phyloP scores from a whole-genome alignment of 2,888 invertebrate species.

The Rotaria macrura region DNA sequence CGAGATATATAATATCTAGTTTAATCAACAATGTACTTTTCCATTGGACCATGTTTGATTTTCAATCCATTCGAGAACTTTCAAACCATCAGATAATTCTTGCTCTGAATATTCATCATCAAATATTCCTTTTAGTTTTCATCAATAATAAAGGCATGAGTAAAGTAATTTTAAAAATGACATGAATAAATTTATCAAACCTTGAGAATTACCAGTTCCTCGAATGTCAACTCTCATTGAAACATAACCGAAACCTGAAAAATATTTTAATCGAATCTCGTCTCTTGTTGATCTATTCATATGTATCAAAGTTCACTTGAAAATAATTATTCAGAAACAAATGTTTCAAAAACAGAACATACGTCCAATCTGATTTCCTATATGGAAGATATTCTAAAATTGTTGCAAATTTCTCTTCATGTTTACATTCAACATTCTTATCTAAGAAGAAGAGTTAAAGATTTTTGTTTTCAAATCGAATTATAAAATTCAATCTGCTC shows the following conservation, averaged over 20 bases:
- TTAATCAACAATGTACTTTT: neutral
- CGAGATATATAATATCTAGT: no score
- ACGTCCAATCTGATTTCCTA: slow-evolving; percentile 36
- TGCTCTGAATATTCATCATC: slow-evolving; percentile 36
- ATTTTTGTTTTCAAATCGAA: no score
- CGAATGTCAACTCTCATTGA: slow-evolving; percentile 35
- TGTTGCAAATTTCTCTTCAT: slow-evolving; percentile 18
- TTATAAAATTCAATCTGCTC: neutral
- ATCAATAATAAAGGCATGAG: no score
- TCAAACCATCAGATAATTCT: slow-evolving; percentile 35
- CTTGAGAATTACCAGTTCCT: slow-evolving; percentile 36
- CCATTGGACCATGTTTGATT: slow-evolving; percentile 36
- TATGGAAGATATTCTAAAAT: slow-evolving; percentile 37
- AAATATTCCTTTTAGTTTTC: slow-evolving; percentile 19
- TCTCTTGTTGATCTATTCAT: slow-evolving; percentile 31
- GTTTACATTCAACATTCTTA: neutral
- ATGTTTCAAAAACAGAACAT: no score
- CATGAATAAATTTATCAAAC: neutral
- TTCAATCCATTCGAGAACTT: slow-evolving; percentile 36
- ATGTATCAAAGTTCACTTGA: no score
- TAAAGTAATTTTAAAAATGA: no score
- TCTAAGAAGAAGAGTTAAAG: no score
- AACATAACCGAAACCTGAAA: slow-evolving; percentile 35
- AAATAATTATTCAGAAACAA: neutral
- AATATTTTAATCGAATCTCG: slow-evolving; percentile 30